A percentile compares a stretch with the other conserved stretches of the same genome.
Conservation (phyloP, 2,113 vertebrate genomes). For the Neomonachus schauinslandi region DNA sequence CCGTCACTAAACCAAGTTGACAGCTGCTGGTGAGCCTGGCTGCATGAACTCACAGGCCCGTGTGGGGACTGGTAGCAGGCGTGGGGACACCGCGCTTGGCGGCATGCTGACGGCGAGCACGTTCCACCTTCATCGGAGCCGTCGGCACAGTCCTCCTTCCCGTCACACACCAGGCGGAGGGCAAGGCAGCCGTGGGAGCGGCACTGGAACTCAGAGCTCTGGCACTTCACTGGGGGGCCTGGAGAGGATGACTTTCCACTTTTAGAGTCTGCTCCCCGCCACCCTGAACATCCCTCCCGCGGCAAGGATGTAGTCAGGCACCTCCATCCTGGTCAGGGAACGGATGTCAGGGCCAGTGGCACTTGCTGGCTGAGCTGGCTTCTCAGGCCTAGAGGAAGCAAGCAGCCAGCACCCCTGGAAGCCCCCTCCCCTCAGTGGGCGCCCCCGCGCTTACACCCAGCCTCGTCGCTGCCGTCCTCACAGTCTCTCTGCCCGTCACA, state of each 20-base stretch:
- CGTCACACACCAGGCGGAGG: constrained; percentile 87
- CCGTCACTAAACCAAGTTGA: fast-evolving
- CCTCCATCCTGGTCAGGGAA: neutral
- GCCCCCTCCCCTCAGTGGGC: fast-evolving
- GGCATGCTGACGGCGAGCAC: constrained; percentile 84
- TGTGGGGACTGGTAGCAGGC: constrained; percentile 89
- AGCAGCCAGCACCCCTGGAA: neutral
- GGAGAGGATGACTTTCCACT: neutral
- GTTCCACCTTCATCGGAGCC: constrained; percentile 89
- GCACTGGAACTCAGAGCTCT: constrained; percentile 87
- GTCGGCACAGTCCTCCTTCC: constrained; percentile 88
- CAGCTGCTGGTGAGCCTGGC: neutral
- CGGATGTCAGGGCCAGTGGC: fast-evolving
- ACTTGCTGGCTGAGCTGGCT: neutral
- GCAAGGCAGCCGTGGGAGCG: constrained; percentile 86
- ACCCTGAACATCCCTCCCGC: neutral
- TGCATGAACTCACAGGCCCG: constrained; percentile 88
- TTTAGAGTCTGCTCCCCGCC: neutral
- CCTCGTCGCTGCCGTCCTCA: constrained; percentile 89
- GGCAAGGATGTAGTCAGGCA: fast-evolving
- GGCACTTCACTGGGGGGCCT: constrained; percentile 88
- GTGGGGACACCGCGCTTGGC: constrained; percentile 84
- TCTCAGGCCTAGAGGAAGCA: neutral
- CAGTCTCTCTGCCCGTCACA: constrained; percentile 92
- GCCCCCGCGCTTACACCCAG: constrained; percentile 86